phyloP scores from a whole-genome alignment of 2,888 invertebrate genomes.

The Oithona nana region DNA sequence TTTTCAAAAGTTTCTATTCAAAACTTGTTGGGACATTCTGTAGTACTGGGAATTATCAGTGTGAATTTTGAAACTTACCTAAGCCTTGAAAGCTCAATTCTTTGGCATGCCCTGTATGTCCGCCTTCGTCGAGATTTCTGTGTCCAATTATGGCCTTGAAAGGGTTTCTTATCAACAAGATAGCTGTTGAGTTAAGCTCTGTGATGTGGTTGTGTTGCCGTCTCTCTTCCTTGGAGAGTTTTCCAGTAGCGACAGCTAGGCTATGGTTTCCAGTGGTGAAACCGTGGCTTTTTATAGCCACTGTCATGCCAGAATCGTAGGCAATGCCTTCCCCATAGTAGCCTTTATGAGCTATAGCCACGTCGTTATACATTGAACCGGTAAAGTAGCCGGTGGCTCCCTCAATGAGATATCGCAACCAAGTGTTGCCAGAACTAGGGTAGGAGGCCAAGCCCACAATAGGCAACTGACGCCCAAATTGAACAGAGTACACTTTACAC shows the following conservation, averaged over 20 bases:
- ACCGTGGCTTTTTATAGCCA: constrained; percentile 20
- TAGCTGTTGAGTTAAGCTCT: constrained; percentile 19
- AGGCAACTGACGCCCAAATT: not conserved
- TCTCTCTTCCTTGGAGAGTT: constrained; percentile 12
- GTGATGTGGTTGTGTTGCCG: constrained; percentile 19
- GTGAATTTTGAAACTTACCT: constrained; percentile 18
- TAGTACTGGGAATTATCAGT: too few relatives aligned
- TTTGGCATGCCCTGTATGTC: constrained; percentile 21
- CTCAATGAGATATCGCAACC: constrained; percentile 11
- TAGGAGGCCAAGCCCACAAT: constrained; percentile 7
- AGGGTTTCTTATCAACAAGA: constrained; percentile 21
- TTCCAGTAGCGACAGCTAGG: not conserved
- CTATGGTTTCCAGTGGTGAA: constrained; percentile 19
- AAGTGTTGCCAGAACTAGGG: constrained; percentile 16
- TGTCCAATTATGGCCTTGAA: constrained; percentile 21
- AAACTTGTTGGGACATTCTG: too few relatives aligned
- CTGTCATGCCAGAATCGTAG: constrained; percentile 20
- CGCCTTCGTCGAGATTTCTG: constrained; percentile 21
- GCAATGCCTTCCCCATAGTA: constrained; percentile 20
- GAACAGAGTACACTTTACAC: not conserved
- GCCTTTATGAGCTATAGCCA: constrained; percentile 4
- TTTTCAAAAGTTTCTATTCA: not conserved
- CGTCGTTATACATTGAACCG: constrained; percentile 5
- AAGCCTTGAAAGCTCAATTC: constrained; percentile 20
- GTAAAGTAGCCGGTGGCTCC: constrained; percentile 16